Percentiles rank a stretch among this genome's conserved stretches.
Evolutionary conservation across 2,888 invertebrate species (phyloP).

Genomic region (Lepidochitona cinerea): DNA sequence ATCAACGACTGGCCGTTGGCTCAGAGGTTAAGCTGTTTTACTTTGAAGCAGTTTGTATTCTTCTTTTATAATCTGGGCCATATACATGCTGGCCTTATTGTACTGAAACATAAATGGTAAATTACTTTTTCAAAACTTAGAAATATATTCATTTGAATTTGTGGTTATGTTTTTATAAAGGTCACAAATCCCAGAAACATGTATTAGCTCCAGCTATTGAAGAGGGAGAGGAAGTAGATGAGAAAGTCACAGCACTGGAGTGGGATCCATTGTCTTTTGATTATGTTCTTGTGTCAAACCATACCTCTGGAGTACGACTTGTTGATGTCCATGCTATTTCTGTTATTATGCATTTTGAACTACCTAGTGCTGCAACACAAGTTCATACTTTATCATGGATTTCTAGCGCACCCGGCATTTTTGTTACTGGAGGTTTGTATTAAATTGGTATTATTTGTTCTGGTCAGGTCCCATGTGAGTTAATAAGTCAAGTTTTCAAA

Average conservation of each 20-base stretch:
- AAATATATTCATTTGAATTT: too few species aligned
- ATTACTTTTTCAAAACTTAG: too few species aligned
- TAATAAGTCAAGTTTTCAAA: too few species aligned
- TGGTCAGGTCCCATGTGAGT: too few species aligned
- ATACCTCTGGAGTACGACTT: slow-evolving; percentile 60
- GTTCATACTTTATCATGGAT: slow-evolving; percentile 71
- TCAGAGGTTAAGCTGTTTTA: too few species aligned
- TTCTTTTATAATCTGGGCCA: too few species aligned
- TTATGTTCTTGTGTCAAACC: slow-evolving; percentile 68
- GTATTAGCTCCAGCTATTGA: slow-evolving; percentile 49
- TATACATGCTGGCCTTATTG: too few species aligned
- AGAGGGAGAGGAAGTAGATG: slow-evolving; percentile 46
- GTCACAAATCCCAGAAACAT: slow-evolving; percentile 47
- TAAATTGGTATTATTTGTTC: too few species aligned
- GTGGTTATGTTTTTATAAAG: too few species aligned
- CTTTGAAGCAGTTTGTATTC: too few species aligned
- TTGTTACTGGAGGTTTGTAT: slow-evolving; percentile 71
- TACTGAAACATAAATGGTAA: too few species aligned
- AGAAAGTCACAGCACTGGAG: slow-evolving; percentile 64
- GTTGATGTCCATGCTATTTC: slow-evolving; percentile 60
- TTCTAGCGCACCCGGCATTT: slow-evolving; percentile 71
- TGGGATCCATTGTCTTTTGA: slow-evolving; percentile 72
- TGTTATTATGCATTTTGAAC: slow-evolving; percentile 63
- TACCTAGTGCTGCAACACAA: slow-evolving; percentile 67
- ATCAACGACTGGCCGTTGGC: too few species aligned